Conservation (phyloP, 2,888 invertebrate species). For the Dorcus parallelipipedus region DNA sequence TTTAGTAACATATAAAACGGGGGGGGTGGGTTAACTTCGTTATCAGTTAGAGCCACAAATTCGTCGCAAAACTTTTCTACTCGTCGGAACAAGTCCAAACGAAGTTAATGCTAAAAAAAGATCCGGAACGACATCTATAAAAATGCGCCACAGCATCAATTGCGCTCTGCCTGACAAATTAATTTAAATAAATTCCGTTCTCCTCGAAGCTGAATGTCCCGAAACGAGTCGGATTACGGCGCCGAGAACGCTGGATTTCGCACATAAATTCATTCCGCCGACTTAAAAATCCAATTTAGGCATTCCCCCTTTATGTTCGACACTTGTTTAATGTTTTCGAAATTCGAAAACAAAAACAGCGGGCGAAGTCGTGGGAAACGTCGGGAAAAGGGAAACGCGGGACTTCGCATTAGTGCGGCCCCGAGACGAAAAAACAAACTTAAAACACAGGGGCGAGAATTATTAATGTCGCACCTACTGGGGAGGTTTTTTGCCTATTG, state of each 20-base stretch:
- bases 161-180: no score
- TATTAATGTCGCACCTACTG: background rate
- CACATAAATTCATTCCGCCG: no score
- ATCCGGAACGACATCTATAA: no score
- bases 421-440: background rate
- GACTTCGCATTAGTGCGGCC: background rate
- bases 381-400: background rate
- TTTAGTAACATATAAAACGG: no score
- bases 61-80: no score
- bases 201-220: background rate
- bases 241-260: background rate
- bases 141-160: no score
- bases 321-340: conserved; percentile 6
- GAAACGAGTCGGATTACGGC: background rate
- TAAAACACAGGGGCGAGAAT: background rate
- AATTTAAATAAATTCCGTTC: background rate
- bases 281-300: conserved; percentile 1
- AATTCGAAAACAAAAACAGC: background rate
- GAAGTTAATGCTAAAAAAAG: no score
- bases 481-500: background rate
- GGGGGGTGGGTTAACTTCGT: no score
- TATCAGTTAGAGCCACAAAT: no score
- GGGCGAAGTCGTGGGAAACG: background rate
- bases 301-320: conserved; percentile 13
- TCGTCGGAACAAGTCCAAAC: no score